phyloP scores from a whole-genome alignment of 1,140 invertebrate species.

The Helicorthomorpha holstii region DNA sequence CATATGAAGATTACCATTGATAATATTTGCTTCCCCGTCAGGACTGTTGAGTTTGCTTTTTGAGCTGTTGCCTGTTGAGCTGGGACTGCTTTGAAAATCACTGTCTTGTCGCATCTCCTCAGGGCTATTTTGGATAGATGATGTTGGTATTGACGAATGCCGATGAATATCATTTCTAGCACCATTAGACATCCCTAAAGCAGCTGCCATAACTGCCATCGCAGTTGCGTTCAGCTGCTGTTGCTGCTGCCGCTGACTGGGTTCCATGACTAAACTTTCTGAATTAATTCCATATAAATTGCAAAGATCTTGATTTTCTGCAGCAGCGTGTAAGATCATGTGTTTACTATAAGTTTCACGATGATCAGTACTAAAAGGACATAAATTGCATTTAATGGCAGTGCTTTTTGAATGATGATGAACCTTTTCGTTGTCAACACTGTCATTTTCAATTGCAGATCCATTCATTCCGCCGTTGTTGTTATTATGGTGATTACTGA shows the following conservation, averaged over 20 bases:
- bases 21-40: neutral
- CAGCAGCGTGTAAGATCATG: constrained; percentile 25
- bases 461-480: neutral
- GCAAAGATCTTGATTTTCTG: constrained; percentile 24
- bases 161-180: neutral
- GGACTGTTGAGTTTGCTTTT: neutral
- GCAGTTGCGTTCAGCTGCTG: constrained; percentile 4
- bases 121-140: no score
- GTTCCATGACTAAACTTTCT: constrained; percentile 19
- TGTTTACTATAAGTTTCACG: constrained; percentile 25
- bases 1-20: neutral
- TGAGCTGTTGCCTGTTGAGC: neutral
- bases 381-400: constrained; percentile 26
- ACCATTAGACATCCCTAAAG: neutral
- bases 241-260: constrained; percentile 5
- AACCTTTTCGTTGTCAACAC: neutral
- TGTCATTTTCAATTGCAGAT: neutral
- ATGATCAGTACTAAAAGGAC: constrained; percentile 23
- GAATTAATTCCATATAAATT: constrained; percentile 21
- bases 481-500: neutral
- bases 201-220: constrained; percentile 6
- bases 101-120: no score
- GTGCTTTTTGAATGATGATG: constrained; percentile 9
- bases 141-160: neutral
- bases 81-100: neutral